Evolutionary conservation across 2,113 vertebrate species (phyloP).

Genomic region (Gyps fulvus): DNA sequence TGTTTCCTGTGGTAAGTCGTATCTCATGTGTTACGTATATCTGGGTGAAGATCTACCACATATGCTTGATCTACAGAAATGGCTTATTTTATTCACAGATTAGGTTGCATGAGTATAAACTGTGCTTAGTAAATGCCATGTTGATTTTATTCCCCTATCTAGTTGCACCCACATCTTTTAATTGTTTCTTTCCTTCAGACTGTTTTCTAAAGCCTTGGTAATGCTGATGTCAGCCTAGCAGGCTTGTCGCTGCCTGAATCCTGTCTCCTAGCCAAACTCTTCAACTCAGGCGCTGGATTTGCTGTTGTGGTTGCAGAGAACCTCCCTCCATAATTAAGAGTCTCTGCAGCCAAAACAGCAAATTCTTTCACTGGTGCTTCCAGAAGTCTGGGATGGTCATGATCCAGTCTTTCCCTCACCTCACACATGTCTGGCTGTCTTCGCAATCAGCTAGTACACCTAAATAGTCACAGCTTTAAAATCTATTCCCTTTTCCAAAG

Average conservation of each 20-base stretch:
- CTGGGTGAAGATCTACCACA: not conserved
- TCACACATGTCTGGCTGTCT: slow-evolving; percentile 17
- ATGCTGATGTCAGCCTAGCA: slow-evolving; percentile 39
- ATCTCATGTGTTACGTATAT: not conserved
- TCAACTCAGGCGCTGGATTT: not conserved
- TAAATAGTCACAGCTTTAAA: slow-evolving; percentile 11
- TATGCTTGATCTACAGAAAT: not conserved
- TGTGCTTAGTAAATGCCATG: not conserved
- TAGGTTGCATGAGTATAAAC: not conserved
- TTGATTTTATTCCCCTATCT: not conserved
- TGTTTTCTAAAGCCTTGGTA: not conserved
- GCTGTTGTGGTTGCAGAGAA: slow-evolving; percentile 11
- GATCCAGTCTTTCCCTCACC: slow-evolving; percentile 10
- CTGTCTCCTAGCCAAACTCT: slow-evolving; percentile 21
- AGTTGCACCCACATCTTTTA: not conserved
- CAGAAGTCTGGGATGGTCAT: not conserved
- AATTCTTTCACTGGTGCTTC: slow-evolving; percentile 5
- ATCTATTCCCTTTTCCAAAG: slow-evolving; percentile 13
- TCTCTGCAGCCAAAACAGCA: not conserved
- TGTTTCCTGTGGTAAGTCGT: not conserved
- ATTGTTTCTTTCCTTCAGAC: not conserved
- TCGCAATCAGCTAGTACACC: not conserved
- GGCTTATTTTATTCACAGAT: not conserved
- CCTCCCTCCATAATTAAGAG: not conserved
- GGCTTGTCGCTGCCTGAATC: slow-evolving; percentile 29